A percentile compares a stretch with the other conserved stretches of the same genome.
These are phyloP conservation scores for Xestia sexstrigata DNA, from an alignment of 2,888 invertebrate species.

Conservation along the genomic window DNA sequence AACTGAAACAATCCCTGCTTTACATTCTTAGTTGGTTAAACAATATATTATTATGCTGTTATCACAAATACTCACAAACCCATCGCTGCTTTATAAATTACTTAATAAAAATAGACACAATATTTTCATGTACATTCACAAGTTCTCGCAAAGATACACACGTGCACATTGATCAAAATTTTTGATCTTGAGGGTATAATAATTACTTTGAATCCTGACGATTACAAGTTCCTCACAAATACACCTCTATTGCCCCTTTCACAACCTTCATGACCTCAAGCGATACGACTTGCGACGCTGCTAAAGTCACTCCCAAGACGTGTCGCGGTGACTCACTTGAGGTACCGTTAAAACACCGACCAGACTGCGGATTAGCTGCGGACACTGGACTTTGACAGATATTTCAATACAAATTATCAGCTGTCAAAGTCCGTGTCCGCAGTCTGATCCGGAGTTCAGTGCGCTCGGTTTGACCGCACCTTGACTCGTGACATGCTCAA, in stretches of 20 bases:
- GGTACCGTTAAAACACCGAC: not conserved
- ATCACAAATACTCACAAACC: constrained; percentile 59
- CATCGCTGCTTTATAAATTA: constrained; percentile 45
- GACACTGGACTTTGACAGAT: not conserved
- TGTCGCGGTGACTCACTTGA: not conserved
- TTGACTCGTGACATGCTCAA: not conserved
- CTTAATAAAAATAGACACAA: constrained; percentile 30
- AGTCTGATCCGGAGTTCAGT: too few species aligned
- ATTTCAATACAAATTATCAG: not conserved
- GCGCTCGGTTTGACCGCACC: not conserved
- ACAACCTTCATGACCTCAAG: not conserved
- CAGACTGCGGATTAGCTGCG: not conserved
- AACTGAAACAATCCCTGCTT: not conserved
- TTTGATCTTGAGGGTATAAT: not conserved
- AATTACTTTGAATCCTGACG: not conserved
- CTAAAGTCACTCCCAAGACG: not conserved
- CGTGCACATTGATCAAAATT: not conserved
- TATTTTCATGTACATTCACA: constrained; percentile 32
- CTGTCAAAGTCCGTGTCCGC: not conserved
- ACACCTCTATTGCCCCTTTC: too few species aligned
- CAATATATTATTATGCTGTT: constrained; percentile 48
- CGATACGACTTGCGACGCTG: not conserved
- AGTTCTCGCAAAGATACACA: not conserved
- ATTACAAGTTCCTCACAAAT: not conserved
- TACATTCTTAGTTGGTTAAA: constrained; percentile 23